Percentiles rank a stretch among this genome's conserved stretches.
phyloP scores from a whole-genome alignment of 1,140 invertebrate genomes.

The Apis mellifera region DNA sequence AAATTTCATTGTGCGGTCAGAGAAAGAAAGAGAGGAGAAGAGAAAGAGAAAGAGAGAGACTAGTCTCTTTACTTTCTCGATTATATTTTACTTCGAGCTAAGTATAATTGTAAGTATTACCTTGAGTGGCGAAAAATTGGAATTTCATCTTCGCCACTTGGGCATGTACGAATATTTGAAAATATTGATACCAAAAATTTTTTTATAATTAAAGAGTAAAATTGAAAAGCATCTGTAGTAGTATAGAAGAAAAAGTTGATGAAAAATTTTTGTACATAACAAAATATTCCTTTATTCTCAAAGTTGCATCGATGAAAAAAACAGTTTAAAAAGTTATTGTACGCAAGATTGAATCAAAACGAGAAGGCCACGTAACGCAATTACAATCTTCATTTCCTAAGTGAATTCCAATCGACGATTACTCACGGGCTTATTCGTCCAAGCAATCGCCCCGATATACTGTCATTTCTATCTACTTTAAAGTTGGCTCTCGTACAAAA shows the following conservation, averaged over 20 bases:
- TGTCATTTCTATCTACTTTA: background rate
- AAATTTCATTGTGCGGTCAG: slow-evolving; percentile 6
- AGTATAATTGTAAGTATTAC: too few relatives aligned
- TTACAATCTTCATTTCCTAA: background rate
- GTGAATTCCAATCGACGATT: background rate
- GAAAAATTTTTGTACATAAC: too few relatives aligned
- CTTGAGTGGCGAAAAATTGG: background rate
- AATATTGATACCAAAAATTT: background rate
- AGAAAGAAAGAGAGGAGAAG: background rate
- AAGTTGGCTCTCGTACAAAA: background rate
- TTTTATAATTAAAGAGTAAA: too few relatives aligned
- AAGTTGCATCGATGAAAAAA: too few relatives aligned
- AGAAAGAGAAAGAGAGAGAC: slow-evolving; percentile 2
- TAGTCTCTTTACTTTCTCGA: slow-evolving; percentile 12
- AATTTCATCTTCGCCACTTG: background rate
- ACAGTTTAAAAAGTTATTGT: too few relatives aligned
- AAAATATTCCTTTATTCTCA: too few relatives aligned
- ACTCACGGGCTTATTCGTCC: background rate
- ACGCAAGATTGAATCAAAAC: too few relatives aligned
- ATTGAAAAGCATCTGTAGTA: too few relatives aligned
- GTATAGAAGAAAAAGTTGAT: too few relatives aligned
- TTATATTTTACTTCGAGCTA: background rate
- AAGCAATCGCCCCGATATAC: background rate
- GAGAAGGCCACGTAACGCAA: too few relatives aligned
- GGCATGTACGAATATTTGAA: background rate